These are phyloP conservation scores for Parapristionchus giblindavisi DNA, from an alignment of 2,888 invertebrate genomes.

Conservation along the genomic window DNA sequence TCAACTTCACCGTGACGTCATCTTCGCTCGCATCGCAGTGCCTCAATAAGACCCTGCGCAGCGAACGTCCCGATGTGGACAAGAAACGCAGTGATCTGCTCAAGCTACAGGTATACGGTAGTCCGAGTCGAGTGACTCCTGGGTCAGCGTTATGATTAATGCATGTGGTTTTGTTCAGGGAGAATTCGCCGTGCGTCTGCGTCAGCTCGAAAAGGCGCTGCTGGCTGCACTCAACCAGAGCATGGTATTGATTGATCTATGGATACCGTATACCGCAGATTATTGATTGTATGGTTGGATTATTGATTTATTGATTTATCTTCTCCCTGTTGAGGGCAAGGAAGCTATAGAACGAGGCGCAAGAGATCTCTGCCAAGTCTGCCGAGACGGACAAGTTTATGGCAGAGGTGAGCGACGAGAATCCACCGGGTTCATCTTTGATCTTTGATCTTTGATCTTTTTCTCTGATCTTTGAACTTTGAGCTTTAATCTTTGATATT, in stretches of 20 bases:
- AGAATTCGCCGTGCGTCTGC: constrained; percentile 92
- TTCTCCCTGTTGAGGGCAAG: neutral
- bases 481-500: no score
- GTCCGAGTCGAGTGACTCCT: constrained; percentile 41
- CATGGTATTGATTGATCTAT: constrained; percentile 85
- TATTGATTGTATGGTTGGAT: neutral
- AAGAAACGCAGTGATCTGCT: constrained; percentile 95
- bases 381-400: constrained; percentile 97
- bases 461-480: no score
- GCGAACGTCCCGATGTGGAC: constrained; percentile 97
- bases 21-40: constrained; percentile 97
- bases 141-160: neutral
- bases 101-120: constrained; percentile 84
- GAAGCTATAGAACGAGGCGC: constrained; percentile 95
- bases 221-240: constrained; percentile 96
- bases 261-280: no score
- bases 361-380: constrained; percentile 88
- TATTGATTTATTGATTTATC: neutral
- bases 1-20: constrained; percentile 98
- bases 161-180: constrained; percentile 74
- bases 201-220: constrained; percentile 95
- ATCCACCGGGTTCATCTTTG: neutral
- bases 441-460: no score
- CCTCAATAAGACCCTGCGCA: constrained; percentile 89
- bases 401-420: constrained; percentile 82